phyloP scores from a whole-genome alignment of 2,888 invertebrate species.

The Trissoscelio sp. region DNA sequence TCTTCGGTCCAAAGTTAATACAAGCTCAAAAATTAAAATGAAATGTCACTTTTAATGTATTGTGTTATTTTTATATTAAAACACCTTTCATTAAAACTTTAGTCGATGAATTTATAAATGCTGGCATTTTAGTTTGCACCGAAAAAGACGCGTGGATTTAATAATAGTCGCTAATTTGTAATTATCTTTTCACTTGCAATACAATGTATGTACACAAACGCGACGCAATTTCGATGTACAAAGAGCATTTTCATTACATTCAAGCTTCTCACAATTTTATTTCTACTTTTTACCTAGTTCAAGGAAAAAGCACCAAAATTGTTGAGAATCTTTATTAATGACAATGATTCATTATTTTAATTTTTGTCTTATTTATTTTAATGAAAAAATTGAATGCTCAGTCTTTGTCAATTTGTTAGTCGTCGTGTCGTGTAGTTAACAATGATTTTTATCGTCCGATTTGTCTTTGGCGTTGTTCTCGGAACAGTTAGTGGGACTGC shows the following conservation, averaged over 20 bases:
- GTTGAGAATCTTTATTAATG: background rate
- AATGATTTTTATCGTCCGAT: slow-evolving; percentile 71
- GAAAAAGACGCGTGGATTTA: slow-evolving; percentile 17
- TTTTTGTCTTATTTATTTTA: background rate
- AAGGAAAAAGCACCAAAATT: background rate
- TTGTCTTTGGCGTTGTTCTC: slow-evolving; percentile 69
- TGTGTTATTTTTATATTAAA: too few species aligned
- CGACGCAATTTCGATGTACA: slow-evolving; percentile 47
- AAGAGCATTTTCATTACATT: slow-evolving; percentile 23
- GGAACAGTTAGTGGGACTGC: slow-evolving; percentile 34
- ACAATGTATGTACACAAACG: slow-evolving; percentile 16
- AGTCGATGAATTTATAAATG: slow-evolving; percentile 21
- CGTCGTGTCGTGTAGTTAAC: slow-evolving; percentile 69
- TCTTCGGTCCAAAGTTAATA: slow-evolving; percentile 11
- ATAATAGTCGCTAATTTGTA: background rate
- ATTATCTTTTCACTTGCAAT: background rate
- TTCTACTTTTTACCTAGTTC: background rate
- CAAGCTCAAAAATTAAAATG: background rate
- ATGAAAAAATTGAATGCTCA: slow-evolving; percentile 57
- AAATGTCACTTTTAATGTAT: background rate
- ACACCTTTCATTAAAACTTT: background rate
- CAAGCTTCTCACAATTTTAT: background rate
- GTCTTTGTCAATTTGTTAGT: slow-evolving; percentile 70
- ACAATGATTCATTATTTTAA: background rate
- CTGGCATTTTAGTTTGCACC: background rate